Evolutionary conservation across 2,888 invertebrate species (phyloP).

Genomic region (Phania funesta): DNA sequence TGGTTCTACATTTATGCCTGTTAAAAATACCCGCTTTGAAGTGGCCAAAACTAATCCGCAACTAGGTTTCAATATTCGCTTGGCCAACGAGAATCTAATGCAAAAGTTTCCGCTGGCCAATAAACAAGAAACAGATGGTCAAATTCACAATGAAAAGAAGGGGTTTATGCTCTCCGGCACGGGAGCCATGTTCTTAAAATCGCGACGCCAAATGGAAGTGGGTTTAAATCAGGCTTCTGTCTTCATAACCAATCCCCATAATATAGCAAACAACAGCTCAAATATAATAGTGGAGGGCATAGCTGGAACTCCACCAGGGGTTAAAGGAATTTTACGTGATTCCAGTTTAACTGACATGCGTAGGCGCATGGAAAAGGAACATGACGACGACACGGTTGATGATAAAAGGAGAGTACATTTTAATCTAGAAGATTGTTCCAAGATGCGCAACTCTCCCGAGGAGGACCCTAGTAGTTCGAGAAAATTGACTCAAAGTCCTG

Average conservation of each 20-base stretch:
- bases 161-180: conserved; percentile 82
- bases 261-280: conserved; percentile 32
- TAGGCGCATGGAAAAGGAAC: conserved; percentile 72
- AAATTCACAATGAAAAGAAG: conserved; percentile 72
- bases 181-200: conserved; percentile 85
- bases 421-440: conserved; percentile 80
- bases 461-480: conserved; percentile 74
- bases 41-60: conserved; percentile 77
- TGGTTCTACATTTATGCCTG: conserved; percentile 73
- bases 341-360: conserved; percentile 81
- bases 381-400: conserved; percentile 78
- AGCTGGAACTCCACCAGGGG: conserved; percentile 72
- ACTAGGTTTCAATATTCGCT: conserved; percentile 74
- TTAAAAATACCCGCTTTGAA: conserved; percentile 77
- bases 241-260: conserved; percentile 59
- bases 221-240: conserved; percentile 68
- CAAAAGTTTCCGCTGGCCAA: conserved; percentile 57
- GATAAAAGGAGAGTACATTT: conserved; percentile 89
- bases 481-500: conserved; percentile 74
- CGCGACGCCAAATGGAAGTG: conserved; percentile 76
- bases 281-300: conserved; percentile 64
- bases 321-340: conserved; percentile 85
- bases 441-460: conserved; percentile 72
- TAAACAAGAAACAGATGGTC: conserved; percentile 47
- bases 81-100: conserved; percentile 60